Base-by-base conservation (phyloP, 2,113 vertebrate genomes). In the Spea bombifrons region DNA sequence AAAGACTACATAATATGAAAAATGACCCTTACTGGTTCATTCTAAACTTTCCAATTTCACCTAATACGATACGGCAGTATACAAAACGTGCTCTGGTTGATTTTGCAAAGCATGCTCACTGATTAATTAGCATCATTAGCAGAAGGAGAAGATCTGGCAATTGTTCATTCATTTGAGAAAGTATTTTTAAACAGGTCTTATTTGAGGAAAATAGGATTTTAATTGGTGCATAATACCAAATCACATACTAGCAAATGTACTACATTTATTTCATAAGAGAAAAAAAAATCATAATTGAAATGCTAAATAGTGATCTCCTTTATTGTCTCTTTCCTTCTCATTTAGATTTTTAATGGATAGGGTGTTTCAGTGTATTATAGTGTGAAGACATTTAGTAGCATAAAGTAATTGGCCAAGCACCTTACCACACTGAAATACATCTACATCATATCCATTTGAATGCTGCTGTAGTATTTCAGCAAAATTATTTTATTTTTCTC, bases 51-150 rank as follows among this genome's bases (percentile, higher is more conserved):
- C 2, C 30, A 30, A 30, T 30, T 30, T 30, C 30, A 30, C 30
- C 30, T 30, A 30, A 30, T 30, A 30, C 30, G 30, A 30, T 30
- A 30, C 30, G 2, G 30, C 2, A 30, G 30, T 30, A 30, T 30
- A 30, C 2, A 30, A 30, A 30, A 30, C 30, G 30, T 30, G 55
- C 10, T 4, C 55, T 59, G 55, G 7, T 59, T 12, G 8, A 59
- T 59, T 13, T 76, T 76, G 44, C 65, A 52, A 49, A 68, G 53
- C 52, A 12, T 69, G 43, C 68, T 76, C 66, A 30, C 30, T 76
- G 66, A 76, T 69, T 66, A 75, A 75, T 75, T 69, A 76, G 69
- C 55, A 48, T 52, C 46, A 76, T 76, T 76, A 76, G 57, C 66
- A 76, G 66, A 53, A 59, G 30, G 30, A 30, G 30, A 50, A 76